phyloP scores from a whole-genome alignment of 1,140 invertebrate genomes.

The Globodera ellingtonae region DNA sequence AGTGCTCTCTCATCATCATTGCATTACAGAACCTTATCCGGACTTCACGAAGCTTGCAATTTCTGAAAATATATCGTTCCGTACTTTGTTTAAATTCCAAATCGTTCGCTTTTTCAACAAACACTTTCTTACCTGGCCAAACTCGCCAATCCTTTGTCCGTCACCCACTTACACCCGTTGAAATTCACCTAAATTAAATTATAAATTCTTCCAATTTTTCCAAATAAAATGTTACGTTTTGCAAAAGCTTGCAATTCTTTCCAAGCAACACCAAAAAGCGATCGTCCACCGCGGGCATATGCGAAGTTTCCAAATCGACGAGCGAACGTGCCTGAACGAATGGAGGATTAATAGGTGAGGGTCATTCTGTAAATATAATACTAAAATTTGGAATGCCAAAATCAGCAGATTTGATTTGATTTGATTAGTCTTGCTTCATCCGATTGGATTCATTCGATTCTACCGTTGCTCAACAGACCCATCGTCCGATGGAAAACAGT shows the following conservation, averaged over 20 bases:
- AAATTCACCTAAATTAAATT: conserved; percentile 52
- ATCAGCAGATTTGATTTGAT: no score
- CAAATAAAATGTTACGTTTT: conserved; percentile 12
- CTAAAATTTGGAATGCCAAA: no score
- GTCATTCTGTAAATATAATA: no score
- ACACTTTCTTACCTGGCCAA: conserved; percentile 42
- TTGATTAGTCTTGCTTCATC: conserved; percentile 4
- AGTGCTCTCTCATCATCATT: background rate
- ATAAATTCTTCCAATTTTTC: background rate
- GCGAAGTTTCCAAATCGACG: conserved; percentile 57
- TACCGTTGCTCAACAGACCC: conserved; percentile 39
- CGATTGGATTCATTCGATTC: conserved; percentile 1
- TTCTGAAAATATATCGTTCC: conserved; percentile 33
- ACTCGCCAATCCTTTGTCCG: conserved; percentile 58
- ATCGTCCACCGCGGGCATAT: conserved; percentile 59
- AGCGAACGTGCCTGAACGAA: conserved; percentile 28
- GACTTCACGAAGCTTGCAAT: conserved; percentile 56
- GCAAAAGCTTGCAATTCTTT: conserved; percentile 57
- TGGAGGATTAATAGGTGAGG: background rate
- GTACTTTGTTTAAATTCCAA: no score
- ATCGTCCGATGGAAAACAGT: conserved; percentile 60
- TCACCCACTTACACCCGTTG: conserved; percentile 63
- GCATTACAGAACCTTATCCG: conserved; percentile 40
- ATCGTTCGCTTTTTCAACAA: no score
- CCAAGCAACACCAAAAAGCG: conserved; percentile 57